These are phyloP conservation scores for Azorinus chamasolen DNA, from an alignment of 2,888 invertebrate genomes.

Conservation along the genomic window DNA sequence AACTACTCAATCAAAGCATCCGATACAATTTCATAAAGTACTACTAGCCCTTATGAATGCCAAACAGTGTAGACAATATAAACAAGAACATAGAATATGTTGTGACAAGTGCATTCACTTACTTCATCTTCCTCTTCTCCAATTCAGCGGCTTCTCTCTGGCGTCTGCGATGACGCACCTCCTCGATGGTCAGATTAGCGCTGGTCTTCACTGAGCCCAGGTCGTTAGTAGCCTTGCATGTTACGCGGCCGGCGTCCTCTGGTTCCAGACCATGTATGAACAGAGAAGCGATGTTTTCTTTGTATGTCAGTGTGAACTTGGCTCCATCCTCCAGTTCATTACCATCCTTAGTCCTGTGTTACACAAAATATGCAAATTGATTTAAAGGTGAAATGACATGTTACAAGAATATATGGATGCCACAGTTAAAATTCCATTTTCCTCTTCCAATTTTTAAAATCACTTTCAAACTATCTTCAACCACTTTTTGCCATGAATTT, in stretches of 20 bases:
- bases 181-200: slow-evolving; percentile 80
- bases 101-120: not conserved
- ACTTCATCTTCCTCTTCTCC: slow-evolving; percentile 40
- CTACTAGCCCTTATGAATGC: too few species aligned
- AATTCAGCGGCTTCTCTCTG: slow-evolving; percentile 70
- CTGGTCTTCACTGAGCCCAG: slow-evolving; percentile 82
- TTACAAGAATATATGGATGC: too few species aligned
- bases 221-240: slow-evolving; percentile 83
- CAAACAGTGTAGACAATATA: too few species aligned
- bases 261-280: slow-evolving; percentile 88
- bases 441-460: too few species aligned
- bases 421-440: too few species aligned
- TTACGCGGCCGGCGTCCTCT: slow-evolving; percentile 84
- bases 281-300: slow-evolving; percentile 87
- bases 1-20: too few species aligned
- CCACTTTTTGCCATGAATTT: too few species aligned
- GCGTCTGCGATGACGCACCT: slow-evolving; percentile 77
- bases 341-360: slow-evolving; percentile 84
- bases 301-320: slow-evolving; percentile 84
- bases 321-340: slow-evolving; percentile 79
- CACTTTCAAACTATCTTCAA: too few species aligned
- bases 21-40: too few species aligned
- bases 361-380: too few species aligned
- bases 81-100: too few species aligned
- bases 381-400: too few species aligned